Percentiles rank a stretch among this genome's conserved stretches.
Conservation (phyloP, 1,140 invertebrate species). For the Luehdorfia chinensis region DNA sequence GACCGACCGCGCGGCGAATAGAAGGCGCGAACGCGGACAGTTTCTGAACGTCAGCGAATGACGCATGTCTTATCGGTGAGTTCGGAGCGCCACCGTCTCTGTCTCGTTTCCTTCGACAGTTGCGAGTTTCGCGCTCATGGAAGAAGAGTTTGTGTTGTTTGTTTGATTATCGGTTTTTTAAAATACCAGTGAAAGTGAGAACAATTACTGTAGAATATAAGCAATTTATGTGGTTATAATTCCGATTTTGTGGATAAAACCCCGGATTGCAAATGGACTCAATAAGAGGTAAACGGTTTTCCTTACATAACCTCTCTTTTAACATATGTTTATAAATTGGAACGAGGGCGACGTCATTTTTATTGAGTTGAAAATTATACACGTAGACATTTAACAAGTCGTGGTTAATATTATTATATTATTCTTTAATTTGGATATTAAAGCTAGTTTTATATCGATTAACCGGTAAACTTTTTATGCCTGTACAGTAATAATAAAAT, state of each 20-base stretch:
- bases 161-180: constrained; percentile 32
- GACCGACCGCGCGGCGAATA: constrained; percentile 6
- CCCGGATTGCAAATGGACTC: constrained; percentile 46
- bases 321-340: constrained; percentile 45
- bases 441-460: too few species aligned
- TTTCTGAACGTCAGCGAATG: constrained; percentile 35
- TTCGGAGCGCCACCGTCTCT: constrained; percentile 34
- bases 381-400: constrained; percentile 13
- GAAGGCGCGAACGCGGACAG: constrained; percentile 22
- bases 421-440: too few species aligned
- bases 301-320: constrained; percentile 49
- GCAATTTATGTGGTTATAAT: constrained; percentile 35
- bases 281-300: constrained; percentile 50
- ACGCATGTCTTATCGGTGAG: constrained; percentile 32
- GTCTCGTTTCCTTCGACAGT: constrained; percentile 39
- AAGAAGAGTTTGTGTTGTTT: constrained; percentile 48
- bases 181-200: constrained; percentile 53
- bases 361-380: constrained; percentile 26
- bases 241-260: constrained; percentile 26
- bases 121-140: constrained; percentile 65
- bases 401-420: neutral
- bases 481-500: too few species aligned
- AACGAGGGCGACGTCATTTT: constrained; percentile 42
- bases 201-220: constrained; percentile 36
- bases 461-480: too few species aligned